Evolutionary conservation across 2,888 invertebrate genomes (phyloP).

Genomic region (Mesorhabditis sp.): DNA sequence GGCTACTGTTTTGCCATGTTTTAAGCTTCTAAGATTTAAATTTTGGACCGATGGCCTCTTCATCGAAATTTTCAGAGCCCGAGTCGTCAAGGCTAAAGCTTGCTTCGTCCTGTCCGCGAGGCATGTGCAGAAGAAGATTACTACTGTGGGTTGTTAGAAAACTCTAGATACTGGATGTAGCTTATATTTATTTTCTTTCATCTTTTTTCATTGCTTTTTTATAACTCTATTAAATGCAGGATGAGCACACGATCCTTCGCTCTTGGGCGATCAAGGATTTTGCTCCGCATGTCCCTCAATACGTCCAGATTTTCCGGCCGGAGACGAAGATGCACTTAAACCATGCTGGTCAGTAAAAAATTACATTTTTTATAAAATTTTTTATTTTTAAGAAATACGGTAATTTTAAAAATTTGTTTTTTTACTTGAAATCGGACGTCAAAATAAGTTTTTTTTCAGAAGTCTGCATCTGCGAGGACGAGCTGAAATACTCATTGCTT

Average conservation of each 20-base stretch:
- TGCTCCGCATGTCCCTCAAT: constrained; percentile 90
- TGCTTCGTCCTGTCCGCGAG: constrained; percentile 93
- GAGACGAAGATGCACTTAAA: constrained; percentile 97
- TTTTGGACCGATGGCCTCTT: too few species aligned
- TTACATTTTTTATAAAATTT: neutral
- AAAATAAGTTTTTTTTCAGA: constrained; percentile 63
- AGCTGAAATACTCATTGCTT: constrained; percentile 93
- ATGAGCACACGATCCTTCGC: constrained; percentile 74
- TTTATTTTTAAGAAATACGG: neutral
- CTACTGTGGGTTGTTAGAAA: constrained; percentile 21
- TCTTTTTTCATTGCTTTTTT: neutral
- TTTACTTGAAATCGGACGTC: constrained; percentile 12
- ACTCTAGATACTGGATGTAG: neutral
- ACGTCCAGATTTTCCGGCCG: constrained; percentile 94
- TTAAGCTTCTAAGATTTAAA: too few species aligned
- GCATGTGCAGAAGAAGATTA: constrained; percentile 43
- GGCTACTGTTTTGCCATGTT: neutral
- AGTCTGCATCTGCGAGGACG: constrained; percentile 96
- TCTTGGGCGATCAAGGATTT: constrained; percentile 99
- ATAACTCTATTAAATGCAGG: constrained; percentile 61
- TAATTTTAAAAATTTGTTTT: neutral
- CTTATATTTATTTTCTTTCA: too few species aligned
- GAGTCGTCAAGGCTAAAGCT: constrained; percentile 95
- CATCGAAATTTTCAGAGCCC: constrained; percentile 66
- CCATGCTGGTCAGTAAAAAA: constrained; percentile 70